Conservation (phyloP, 92 coral and sea anemone species). For the Epizoanthus illoricatus region DNA sequence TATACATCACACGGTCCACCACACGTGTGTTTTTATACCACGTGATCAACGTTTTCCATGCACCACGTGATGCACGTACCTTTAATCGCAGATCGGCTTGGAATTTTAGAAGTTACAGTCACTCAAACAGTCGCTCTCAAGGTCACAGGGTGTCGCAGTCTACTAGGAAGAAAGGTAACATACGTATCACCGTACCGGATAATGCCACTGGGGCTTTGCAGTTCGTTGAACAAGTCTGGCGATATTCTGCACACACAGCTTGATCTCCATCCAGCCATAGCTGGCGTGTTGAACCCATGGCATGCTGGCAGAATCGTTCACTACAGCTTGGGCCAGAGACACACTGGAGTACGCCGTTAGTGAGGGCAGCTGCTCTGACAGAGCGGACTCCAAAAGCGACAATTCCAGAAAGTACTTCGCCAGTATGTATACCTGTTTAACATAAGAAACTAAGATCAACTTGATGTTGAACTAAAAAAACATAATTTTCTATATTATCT, state of each 20-base stretch:
- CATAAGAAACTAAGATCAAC: background rate
- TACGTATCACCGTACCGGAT: constrained; percentile 13
- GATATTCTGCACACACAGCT: background rate
- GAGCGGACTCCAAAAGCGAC: constrained; percentile 45
- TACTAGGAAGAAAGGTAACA: no score
- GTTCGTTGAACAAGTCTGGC: constrained; percentile 20
- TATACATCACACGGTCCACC: no score
- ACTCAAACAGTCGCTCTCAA: no score
- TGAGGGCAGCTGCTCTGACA: constrained; percentile 56
- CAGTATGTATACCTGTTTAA: constrained; percentile 44
- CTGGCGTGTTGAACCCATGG: constrained; percentile 31
- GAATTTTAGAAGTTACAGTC: no score
- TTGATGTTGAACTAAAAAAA: no score
- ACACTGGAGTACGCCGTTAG: constrained; percentile 54
- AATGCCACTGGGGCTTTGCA: constrained; percentile 26
- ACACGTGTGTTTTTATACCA: no score
- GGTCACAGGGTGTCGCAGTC: no score
- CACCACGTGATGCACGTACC: no score
- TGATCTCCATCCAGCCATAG: constrained; percentile 22
- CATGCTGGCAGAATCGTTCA: constrained; percentile 28
- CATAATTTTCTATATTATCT: no score
- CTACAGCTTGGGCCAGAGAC: constrained; percentile 53
- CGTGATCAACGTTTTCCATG: no score
- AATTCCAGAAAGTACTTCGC: constrained; percentile 58
- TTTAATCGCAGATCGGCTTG: no score